phyloP scores from a whole-genome alignment of 92 coral and sea anemone species.

The Porites rus region DNA sequence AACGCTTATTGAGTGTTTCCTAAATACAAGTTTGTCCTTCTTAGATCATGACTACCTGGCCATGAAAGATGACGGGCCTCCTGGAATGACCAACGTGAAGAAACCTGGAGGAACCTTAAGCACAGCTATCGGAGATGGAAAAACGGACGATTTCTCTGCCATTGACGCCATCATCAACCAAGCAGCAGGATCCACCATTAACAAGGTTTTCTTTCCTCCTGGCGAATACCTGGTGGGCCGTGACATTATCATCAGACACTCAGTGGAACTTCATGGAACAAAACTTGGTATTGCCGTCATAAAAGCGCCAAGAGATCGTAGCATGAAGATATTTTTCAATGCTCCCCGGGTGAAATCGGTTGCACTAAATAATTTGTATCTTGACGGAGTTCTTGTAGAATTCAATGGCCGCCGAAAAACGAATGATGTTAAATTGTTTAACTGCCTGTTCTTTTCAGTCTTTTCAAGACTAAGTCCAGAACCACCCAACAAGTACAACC shows the following conservation, averaged over 20 bases:
- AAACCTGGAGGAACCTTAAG: conserved; percentile 25
- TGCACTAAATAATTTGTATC: conserved; percentile 18
- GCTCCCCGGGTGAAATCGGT: not conserved
- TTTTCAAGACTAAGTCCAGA: conserved; percentile 30
- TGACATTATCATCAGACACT: conserved; percentile 19
- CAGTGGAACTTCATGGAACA: conserved; percentile 51
- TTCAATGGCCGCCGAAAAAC: conserved; percentile 9
- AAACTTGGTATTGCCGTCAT: conserved; percentile 47
- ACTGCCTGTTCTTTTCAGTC: conserved; percentile 58
- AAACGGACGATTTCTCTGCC: conserved; percentile 50
- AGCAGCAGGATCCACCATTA: conserved; percentile 1
- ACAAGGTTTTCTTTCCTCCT: conserved; percentile 64
- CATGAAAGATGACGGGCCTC: conserved; percentile 18
- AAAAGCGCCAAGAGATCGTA: conserved; percentile 34
- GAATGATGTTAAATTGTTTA: conserved; percentile 11
- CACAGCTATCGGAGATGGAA: conserved; percentile 61
- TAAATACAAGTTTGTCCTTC: not conserved
- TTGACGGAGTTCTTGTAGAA: conserved; percentile 58
- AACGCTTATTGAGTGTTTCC: too few species aligned
- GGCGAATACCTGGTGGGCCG: conserved; percentile 57
- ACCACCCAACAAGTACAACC: not conserved
- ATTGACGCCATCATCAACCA: conserved; percentile 46
- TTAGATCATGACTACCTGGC: conserved; percentile 32
- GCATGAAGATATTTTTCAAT: conserved; percentile 3
- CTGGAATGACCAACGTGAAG: conserved; percentile 50